These are phyloP conservation scores for Andrena trimmerana DNA, from an alignment of 2,888 invertebrate genomes.

Conservation along the genomic window DNA sequence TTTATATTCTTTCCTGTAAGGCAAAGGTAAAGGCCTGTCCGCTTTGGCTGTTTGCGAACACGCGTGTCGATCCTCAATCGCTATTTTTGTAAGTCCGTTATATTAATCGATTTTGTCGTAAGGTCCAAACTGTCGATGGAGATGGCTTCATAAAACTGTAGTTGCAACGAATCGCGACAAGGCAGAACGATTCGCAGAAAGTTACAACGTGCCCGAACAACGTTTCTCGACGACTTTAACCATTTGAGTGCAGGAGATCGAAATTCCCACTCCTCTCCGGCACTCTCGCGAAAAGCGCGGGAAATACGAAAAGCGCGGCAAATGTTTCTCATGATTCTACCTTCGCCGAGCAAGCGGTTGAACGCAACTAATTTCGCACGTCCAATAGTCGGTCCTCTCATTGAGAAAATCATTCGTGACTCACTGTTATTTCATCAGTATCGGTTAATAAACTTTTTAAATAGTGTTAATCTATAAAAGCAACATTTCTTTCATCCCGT, in stretches of 20 bases:
- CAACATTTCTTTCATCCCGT: conserved; percentile 21
- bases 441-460: conserved; percentile 60
- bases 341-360: conserved; percentile 29
- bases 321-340: conserved; percentile 28
- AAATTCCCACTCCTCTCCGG: conserved; percentile 21
- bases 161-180: conserved; percentile 38
- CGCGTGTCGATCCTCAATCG: conserved; percentile 32
- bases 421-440: conserved; percentile 57
- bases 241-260: conserved; percentile 48
- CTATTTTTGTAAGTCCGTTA: conserved; percentile 44
- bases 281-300: conserved; percentile 19
- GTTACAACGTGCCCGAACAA: conserved; percentile 31
- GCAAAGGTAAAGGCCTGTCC: conserved; percentile 46
- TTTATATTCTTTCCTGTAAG: conserved; percentile 44
- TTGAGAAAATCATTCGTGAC: conserved; percentile 49
- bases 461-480: conserved; percentile 52
- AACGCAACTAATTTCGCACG: conserved; percentile 20
- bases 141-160: conserved; percentile 15
- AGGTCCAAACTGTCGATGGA: conserved; percentile 32
- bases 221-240: conserved; percentile 38
- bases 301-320: conserved; percentile 13
- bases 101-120: conserved; percentile 26
- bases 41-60: conserved; percentile 44
- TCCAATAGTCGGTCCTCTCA: conserved; percentile 39
- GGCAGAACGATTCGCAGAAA: conserved; percentile 29